Conservation (phyloP, 2,797 vertebrate genomes). For the Botia kubotai region DNA sequence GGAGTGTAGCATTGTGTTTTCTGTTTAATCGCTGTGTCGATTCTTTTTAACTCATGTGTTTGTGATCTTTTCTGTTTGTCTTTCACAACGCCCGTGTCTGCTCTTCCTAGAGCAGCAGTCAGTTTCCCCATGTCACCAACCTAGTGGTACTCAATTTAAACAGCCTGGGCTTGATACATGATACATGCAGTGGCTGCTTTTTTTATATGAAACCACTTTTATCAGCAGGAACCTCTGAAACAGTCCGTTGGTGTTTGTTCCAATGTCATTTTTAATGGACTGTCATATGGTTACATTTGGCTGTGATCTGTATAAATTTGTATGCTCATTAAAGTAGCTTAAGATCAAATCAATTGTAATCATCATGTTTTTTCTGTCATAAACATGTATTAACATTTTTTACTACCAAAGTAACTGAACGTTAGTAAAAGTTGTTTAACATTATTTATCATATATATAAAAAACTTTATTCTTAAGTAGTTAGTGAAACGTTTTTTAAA, state of each 20-base stretch:
- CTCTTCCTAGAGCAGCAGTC: neutral
- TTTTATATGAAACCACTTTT: conserved; percentile 1
- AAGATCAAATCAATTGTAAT: too few relatives aligned
- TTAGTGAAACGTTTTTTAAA: too few relatives aligned
- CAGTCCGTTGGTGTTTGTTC: conserved; percentile 2
- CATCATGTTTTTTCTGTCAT: neutral
- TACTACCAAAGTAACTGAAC: too few relatives aligned
- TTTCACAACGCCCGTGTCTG: neutral
- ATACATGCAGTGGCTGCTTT: neutral
- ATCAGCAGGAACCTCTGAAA: neutral
- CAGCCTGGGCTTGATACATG: neutral
- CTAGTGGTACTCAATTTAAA: neutral
- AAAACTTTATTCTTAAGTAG: too few relatives aligned
- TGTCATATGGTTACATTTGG: conserved; percentile 11
- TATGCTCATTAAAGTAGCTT: conserved; percentile 27
- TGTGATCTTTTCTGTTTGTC: neutral
- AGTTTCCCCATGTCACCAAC: neutral
- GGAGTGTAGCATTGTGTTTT: neutral
- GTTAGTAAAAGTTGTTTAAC: too few relatives aligned
- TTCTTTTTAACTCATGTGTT: neutral
- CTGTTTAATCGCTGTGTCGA: neutral
- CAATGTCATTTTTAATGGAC: conserved; percentile 9
- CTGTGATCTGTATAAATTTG: conserved; percentile 11
- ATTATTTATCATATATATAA: too few relatives aligned
- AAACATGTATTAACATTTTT: too few relatives aligned